These are phyloP conservation scores for Tuta absoluta DNA, from an alignment of 2,888 invertebrate species.

Conservation along the genomic window DNA sequence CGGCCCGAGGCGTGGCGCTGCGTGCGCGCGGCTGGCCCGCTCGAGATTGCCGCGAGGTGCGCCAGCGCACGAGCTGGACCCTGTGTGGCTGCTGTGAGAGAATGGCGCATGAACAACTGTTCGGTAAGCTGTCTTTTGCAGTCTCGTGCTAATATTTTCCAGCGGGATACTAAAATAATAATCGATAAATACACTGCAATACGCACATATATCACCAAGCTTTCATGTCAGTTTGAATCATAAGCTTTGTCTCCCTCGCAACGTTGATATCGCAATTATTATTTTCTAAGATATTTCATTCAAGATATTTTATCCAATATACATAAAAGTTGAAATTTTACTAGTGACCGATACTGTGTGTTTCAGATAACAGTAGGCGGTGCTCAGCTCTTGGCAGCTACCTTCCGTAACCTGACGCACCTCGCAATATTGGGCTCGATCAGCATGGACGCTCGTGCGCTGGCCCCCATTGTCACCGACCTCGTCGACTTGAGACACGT, in stretches of 20 bases:
- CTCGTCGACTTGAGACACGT: constrained; percentile 91
- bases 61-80: constrained; percentile 71
- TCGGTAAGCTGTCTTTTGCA: constrained; percentile 46
- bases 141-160: too few species aligned
- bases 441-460: constrained; percentile 87
- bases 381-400: constrained; percentile 86
- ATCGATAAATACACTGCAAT: too few species aligned
- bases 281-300: too few species aligned
- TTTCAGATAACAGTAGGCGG: constrained; percentile 87
- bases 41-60: constrained; percentile 69
- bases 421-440: constrained; percentile 89
- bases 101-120: constrained; percentile 70
- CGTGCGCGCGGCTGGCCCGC: constrained; percentile 65
- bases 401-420: constrained; percentile 91
- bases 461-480: constrained; percentile 89
- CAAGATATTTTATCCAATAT: too few species aligned
- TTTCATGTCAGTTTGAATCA: too few species aligned
- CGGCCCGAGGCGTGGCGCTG: constrained; percentile 68
- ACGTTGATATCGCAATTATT: too few species aligned
- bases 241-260: too few species aligned
- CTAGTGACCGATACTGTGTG: not conserved
- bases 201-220: too few species aligned
- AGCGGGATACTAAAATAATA: too few species aligned
- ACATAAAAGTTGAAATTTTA: too few species aligned
- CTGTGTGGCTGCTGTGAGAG: constrained; percentile 66